phyloP scores from a whole-genome alignment of 2,888 invertebrate genomes.

The Blastobasis adustella region DNA sequence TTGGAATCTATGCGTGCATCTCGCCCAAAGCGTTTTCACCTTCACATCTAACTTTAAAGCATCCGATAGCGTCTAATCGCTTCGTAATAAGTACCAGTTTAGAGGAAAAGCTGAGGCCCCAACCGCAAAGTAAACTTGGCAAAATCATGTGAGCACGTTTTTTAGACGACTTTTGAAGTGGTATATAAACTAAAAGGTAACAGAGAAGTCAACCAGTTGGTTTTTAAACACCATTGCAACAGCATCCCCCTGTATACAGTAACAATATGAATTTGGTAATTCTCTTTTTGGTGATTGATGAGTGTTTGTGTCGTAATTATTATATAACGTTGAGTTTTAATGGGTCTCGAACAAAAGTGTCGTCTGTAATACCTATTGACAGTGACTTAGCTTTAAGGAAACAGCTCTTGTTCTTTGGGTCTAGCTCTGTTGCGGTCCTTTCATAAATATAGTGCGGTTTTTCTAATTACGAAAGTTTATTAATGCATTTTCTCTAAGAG shows the following conservation, averaged over 20 bases:
- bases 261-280: conserved; percentile 52
- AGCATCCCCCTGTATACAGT: conserved; percentile 32
- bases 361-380: neutral
- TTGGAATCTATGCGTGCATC: conserved; percentile 39
- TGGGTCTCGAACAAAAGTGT: conserved; percentile 2
- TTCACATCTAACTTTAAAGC: neutral
- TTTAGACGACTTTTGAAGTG: conserved; percentile 52
- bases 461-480: too few relatives aligned
- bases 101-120: neutral
- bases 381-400: too few relatives aligned
- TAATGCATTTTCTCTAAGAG: too few relatives aligned
- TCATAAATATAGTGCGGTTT: too few relatives aligned
- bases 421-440: too few relatives aligned
- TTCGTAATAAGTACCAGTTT: too few relatives aligned
- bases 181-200: conserved; percentile 59
- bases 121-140: conserved; percentile 25
- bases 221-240: conserved; percentile 37
- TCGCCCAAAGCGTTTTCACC: conserved; percentile 17
- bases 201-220: conserved; percentile 42
- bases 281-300: conserved; percentile 3
- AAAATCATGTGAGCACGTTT: conserved; percentile 47
- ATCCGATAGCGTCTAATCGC: neutral
- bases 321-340: conserved; percentile 1
- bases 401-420: too few relatives aligned
- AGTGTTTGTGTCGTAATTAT: conserved; percentile 8